Percentiles rank a stretch among this genome's conserved stretches.
These are phyloP conservation scores for Pluvialis apricaria DNA, from an alignment of 2,113 vertebrate genomes.

Conservation along the genomic window DNA sequence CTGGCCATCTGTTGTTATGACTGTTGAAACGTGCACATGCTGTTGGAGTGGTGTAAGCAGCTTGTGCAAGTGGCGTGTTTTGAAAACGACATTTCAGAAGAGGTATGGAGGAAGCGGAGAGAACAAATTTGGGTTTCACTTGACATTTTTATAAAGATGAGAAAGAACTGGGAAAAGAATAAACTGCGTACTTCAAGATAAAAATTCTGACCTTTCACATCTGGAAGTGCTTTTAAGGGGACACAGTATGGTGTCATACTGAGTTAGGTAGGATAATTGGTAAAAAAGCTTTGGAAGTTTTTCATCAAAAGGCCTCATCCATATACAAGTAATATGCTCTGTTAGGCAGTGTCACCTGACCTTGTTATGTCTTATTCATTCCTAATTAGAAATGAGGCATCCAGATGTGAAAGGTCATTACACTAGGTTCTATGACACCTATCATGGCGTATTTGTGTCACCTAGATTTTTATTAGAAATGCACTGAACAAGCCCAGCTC, in stretches of 20 bases:
- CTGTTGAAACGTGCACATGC: not conserved
- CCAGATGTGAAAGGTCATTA: constrained; percentile 61
- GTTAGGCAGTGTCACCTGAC: constrained; percentile 27
- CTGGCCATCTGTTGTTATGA: not conserved
- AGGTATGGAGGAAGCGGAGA: not conserved
- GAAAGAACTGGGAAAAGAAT: not conserved
- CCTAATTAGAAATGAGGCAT: constrained; percentile 41
- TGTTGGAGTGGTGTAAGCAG: not conserved
- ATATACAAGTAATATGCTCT: not conserved
- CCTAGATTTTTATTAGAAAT: constrained; percentile 53
- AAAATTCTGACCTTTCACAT: not conserved
- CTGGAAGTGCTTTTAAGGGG: not conserved
- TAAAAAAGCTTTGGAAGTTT: not conserved
- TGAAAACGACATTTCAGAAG: not conserved
- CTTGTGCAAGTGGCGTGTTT: not conserved
- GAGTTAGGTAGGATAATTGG: not conserved
- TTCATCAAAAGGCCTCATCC: constrained; percentile 7
- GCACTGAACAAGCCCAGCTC: constrained; percentile 24
- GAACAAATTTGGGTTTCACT: not conserved
- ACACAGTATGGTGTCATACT: not conserved
- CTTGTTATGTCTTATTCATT: constrained; percentile 56
- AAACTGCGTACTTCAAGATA: not conserved
- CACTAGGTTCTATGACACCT: constrained; percentile 15
- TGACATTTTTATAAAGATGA: not conserved
- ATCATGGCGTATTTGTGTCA: constrained; percentile 50